phyloP scores from a whole-genome alignment of 2,113 vertebrate genomes.

The Chroicocephalus ridibundus region DNA sequence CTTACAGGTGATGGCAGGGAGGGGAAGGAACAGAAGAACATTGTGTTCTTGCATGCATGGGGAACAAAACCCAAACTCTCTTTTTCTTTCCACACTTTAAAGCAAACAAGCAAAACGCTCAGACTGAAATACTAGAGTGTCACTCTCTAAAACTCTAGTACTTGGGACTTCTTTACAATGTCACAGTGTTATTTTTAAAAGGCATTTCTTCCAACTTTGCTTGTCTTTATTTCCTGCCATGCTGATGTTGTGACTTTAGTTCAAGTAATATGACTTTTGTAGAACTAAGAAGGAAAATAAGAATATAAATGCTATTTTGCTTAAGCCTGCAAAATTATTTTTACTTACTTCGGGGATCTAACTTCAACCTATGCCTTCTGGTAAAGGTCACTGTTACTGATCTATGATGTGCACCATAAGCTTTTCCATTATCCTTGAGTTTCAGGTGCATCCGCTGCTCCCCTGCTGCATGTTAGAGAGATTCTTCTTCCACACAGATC shows the following conservation, averaged over 20 bases:
- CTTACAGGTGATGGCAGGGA: background rate
- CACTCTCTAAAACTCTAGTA: background rate
- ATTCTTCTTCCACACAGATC: background rate
- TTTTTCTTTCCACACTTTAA: background rate
- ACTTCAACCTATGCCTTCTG: background rate
- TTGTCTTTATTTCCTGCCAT: background rate
- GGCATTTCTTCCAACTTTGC: background rate
- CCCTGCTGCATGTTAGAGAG: background rate
- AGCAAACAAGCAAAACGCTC: background rate
- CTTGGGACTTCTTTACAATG: background rate
- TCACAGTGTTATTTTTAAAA: background rate
- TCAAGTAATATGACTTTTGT: background rate
- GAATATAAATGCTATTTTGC: background rate
- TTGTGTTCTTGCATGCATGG: background rate
- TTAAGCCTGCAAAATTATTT: constrained; percentile 1
- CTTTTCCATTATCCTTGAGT: background rate
- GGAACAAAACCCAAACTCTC: background rate
- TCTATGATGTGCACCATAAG: background rate
- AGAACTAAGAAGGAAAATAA: background rate
- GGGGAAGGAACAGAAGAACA: background rate
- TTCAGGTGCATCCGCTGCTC: background rate
- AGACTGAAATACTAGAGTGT: background rate
- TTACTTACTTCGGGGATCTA: background rate
- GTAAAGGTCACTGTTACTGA: background rate
- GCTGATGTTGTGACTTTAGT: background rate